Conservation (phyloP, 2,797 vertebrate genomes). For the Neopelma chrysocephalum region DNA sequence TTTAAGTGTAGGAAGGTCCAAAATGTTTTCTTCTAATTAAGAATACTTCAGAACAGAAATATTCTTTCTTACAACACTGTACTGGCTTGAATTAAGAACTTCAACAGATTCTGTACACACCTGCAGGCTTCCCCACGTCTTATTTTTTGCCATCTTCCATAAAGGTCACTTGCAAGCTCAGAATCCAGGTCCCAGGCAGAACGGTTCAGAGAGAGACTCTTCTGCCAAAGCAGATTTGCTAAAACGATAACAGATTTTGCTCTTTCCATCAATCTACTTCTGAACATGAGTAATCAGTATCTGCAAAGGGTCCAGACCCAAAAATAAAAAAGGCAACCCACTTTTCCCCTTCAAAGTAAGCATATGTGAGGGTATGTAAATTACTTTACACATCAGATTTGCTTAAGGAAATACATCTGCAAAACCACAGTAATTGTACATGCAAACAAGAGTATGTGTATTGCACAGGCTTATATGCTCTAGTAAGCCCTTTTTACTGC, state of each 20-base stretch:
- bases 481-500: neutral
- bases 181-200: conserved; percentile 88
- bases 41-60: neutral
- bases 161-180: conserved; percentile 86
- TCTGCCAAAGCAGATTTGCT: conserved; percentile 88
- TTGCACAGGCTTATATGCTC: neutral
- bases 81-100: neutral
- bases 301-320: neutral
- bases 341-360: neutral
- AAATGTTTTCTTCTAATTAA: neutral
- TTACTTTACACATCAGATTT: neutral
- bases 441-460: neutral
- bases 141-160: conserved; percentile 86
- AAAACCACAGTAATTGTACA: neutral
- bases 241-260: conserved; percentile 47
- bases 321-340: neutral
- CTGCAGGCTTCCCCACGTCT: conserved; percentile 85
- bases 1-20: neutral
- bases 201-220: conserved; percentile 83
- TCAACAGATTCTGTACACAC: conserved; percentile 70
- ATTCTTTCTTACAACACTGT: neutral
- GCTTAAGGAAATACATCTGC: neutral
- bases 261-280: neutral
- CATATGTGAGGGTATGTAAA: neutral
- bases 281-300: neutral